These are phyloP conservation scores for Siniperca scherzeri DNA, from an alignment of 2,797 vertebrate genomes.

Conservation along the genomic window DNA sequence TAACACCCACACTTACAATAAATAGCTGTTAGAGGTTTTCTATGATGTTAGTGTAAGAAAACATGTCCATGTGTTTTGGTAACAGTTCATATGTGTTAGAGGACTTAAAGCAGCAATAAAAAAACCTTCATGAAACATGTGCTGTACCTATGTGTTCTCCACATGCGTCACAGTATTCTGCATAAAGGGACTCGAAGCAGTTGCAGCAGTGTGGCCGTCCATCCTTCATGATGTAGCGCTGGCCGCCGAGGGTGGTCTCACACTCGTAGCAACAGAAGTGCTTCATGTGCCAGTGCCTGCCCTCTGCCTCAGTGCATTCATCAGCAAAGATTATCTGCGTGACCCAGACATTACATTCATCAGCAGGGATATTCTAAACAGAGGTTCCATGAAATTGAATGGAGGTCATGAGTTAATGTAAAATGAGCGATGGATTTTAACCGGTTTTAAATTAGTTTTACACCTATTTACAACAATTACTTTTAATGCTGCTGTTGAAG, in stretches of 20 bases:
- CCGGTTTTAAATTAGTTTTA: slow-evolving; percentile 7
- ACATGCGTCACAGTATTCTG: slow-evolving; percentile 97
- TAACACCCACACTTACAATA: slow-evolving; percentile 60
- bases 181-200: slow-evolving; percentile 98
- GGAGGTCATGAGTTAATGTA: background rate
- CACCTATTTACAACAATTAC: background rate
- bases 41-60: slow-evolving; percentile 40
- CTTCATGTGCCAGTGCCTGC: slow-evolving; percentile 98
- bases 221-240: slow-evolving; percentile 99
- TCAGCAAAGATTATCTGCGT: slow-evolving; percentile 97
- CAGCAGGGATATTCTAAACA: slow-evolving; percentile 29
- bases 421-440: background rate
- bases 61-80: slow-evolving; percentile 43
- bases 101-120: slow-evolving; percentile 13
- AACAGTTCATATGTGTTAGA: slow-evolving; percentile 25
- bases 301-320: slow-evolving; percentile 97
- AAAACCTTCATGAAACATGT: background rate
- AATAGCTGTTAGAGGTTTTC: slow-evolving; percentile 53
- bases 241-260: slow-evolving; percentile 94
- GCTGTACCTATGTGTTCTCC: slow-evolving; percentile 96
- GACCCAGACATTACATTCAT: slow-evolving; percentile 51
- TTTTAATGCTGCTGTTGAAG: background rate
- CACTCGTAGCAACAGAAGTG: slow-evolving; percentile 99
- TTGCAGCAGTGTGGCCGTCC: slow-evolving; percentile 97
- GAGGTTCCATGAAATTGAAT: background rate